Evolutionary conservation across 2,797 vertebrate species (phyloP), one percentile per base, ranked within the genome.

Genomic region (Malurus splendens): DNA sequence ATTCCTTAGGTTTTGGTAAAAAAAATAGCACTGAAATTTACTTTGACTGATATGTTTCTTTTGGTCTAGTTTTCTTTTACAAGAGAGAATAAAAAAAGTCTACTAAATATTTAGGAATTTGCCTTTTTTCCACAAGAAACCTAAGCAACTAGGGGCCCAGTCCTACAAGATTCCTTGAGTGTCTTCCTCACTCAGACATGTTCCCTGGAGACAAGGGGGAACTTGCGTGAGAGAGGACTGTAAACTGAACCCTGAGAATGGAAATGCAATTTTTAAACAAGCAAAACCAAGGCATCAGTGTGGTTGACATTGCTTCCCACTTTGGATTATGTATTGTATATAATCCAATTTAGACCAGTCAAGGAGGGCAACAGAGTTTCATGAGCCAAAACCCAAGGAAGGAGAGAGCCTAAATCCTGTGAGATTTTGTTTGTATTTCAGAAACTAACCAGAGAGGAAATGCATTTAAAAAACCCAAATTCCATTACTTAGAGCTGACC

Each of bases 371-470:
- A 38, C 86, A 80, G 55, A 74, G 6, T 89, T 88, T 39, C 4
- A 39, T 62, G 65, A 93, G 86, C 72, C 75, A 87, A 94, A 94
- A 87, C 30, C 10, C 44, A 66, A 81, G 62, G 41, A 87, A 90
- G 12, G 10, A 80, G 66, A 65, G 24, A 79, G 50, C 38, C 62
- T 93, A 93, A 95, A 78, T 81, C 73, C 76, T 60, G 19, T 50
- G 79, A 91, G 91, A 85, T 82, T 92, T 75, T 91, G 55, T 87
- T 92, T 91, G 90, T n/a, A 45, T 91, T 92, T 90, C 61, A 89
- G 84, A 91, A 93, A 92, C 38, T 85, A 95, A 75, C 30, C 76
- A 85, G 62, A 85, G 48, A 85, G 51, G 82, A 91, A 92, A 89
- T 52, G 72, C 73, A 73, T 72, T 87, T 56, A 7, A 85, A 87